Evolutionary conservation across 1,140 invertebrate genomes (phyloP), one percentile per base, ranked within the genome.

Genomic region (Pentalonia nigronervosa): DNA sequence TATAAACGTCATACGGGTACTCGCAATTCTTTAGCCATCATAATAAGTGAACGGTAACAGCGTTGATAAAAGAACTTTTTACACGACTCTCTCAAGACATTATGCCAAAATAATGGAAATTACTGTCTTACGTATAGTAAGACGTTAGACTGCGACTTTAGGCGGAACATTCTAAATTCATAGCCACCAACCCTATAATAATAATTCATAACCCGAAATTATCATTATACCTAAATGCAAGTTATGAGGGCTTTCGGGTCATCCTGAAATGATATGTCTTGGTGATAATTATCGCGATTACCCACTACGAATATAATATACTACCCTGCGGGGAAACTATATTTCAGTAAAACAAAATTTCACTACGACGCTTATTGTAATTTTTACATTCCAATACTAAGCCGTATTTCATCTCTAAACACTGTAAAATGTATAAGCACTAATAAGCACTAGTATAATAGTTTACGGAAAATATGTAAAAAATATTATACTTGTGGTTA

Each of bases 251-350:
- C 86, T 88, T 88, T 89, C 48, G 34, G 87, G 87, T 89, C 87
- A 53, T 53, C 87, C 23, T 17, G 48, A 53, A 89, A 50, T 34
- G n/a, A 34, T 88, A 21, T 7, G 47, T 88, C 45, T 88, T 48
- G 23, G 34, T 23, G n/a, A 89, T 89, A 53, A 89, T 89, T 89
- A 89, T 53, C 48, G 21, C 87, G 87, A 89, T 89, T 89, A 53
- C 87, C 48, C 23, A 34, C 86, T 50, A 34, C 30, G n/a, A 76
- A n/a, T 76, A 30, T 45, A 86, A 25, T 86, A 50, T 25, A 36
- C 87, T 34, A 48, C 45, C 84, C 84, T 47, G 9, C 60, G n/a
- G n/a, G 47, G n/a, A 53, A 53, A 53, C 50, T 53, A n/a, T 50
- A 89, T 89, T 89, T 36, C 87, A 7, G n/a, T 8, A n/a, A 87